Conservation (phyloP, 2,113 vertebrate genomes). For the Reinhardtius hippoglossoides region DNA sequence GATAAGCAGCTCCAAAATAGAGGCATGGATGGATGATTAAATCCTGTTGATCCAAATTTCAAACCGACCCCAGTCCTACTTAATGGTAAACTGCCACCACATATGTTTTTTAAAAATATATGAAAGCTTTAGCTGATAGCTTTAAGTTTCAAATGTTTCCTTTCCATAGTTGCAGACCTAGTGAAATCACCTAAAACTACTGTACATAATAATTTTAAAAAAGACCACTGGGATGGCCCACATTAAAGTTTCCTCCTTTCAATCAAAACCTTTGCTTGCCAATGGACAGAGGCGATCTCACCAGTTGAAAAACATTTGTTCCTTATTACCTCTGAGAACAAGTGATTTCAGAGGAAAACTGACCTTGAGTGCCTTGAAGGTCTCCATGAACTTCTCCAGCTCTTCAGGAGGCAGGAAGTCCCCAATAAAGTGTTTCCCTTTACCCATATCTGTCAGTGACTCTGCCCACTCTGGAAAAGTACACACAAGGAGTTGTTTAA, state of each 20-base stretch:
- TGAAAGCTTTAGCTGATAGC: too few relatives aligned
- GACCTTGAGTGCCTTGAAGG: conserved; percentile 97
- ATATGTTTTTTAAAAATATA: too few relatives aligned
- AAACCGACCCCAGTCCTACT: too few relatives aligned
- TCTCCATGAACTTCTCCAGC: conserved; percentile 99
- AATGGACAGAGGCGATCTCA: neutral
- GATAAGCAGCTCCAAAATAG: conserved; percentile 40
- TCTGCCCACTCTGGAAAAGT: conserved; percentile 92
- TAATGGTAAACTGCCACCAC: too few relatives aligned
- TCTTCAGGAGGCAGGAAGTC: conserved; percentile 96
- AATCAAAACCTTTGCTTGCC: neutral
- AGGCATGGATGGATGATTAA: conserved; percentile 13
- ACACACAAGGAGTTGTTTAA: conserved; percentile 10
- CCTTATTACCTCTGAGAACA: too few relatives aligned
- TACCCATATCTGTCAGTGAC: conserved; percentile 97
- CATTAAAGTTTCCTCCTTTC: neutral
- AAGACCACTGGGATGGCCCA: neutral
- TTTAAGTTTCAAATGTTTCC: too few relatives aligned
- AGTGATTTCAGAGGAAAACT: conserved; percentile 25
- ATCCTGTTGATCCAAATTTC: too few relatives aligned
- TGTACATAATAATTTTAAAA: neutral
- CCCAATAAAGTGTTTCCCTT: conserved; percentile 98
- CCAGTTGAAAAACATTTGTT: too few relatives aligned
- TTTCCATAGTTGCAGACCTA: neutral
- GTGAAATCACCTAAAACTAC: neutral